These are phyloP conservation scores for Hystrix brachyura DNA, from an alignment of 2,113 vertebrate species.

Conservation along the genomic window DNA sequence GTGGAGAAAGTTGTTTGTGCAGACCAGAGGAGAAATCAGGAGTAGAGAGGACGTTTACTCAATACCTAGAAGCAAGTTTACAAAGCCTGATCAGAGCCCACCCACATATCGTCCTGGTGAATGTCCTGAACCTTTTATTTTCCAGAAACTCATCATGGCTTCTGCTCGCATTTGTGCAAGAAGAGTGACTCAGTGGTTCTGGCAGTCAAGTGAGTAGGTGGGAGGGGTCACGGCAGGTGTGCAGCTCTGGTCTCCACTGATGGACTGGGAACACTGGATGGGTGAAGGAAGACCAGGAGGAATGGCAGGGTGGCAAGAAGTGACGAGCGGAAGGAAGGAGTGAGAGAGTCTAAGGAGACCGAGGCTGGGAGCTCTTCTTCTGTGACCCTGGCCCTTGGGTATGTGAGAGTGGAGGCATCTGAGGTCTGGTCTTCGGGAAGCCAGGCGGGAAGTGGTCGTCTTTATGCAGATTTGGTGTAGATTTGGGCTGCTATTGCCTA, in stretches of 20 bases:
- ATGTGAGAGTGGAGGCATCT: rapidly evolving
- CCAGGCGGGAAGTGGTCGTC: background rate
- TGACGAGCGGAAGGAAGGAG: too few relatives aligned
- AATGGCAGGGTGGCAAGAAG: background rate
- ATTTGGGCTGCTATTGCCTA: too few relatives aligned
- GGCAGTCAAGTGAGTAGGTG: slow-evolving; percentile 91
- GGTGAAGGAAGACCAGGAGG: background rate
- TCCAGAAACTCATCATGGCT: slow-evolving; percentile 89
- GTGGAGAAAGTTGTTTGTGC: background rate
- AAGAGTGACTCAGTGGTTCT: slow-evolving; percentile 91
- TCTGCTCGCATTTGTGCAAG: slow-evolving; percentile 90
- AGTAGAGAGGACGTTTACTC: background rate
- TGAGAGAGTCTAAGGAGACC: background rate
- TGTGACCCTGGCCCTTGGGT: rapidly evolving
- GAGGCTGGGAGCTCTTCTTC: background rate
- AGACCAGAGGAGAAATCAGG: background rate
- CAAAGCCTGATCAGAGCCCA: background rate
- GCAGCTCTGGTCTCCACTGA: background rate
- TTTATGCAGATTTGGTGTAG: too few relatives aligned
- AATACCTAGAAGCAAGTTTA: background rate
- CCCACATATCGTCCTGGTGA: background rate
- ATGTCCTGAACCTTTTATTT: slow-evolving; percentile 62
- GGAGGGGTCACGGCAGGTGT: rapidly evolving
- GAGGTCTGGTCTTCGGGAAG: background rate
- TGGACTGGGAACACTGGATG: background rate